Conservation (phyloP, 2,113 vertebrate genomes). For the Clarias macrocephalus region DNA sequence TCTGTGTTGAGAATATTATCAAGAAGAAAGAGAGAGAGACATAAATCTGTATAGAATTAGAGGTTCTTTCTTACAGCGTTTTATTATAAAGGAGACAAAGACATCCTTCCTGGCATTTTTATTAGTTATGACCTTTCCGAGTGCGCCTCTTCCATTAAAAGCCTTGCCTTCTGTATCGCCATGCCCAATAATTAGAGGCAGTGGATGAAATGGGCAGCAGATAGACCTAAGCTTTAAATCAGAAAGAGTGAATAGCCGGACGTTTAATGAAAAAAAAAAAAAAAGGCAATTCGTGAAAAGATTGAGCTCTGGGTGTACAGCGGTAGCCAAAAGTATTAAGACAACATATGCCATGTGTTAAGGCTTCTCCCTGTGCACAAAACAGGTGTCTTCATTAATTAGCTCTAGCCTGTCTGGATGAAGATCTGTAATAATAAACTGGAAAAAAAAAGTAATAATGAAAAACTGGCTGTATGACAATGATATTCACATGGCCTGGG, state of each 20-base stretch:
- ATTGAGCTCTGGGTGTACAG: not conserved
- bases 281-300: not conserved
- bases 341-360: too few relatives aligned
- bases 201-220: not conserved
- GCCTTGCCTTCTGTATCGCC: constrained; percentile 33
- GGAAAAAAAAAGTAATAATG: not conserved
- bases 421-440: too few relatives aligned
- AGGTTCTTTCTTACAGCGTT: constrained; percentile 4
- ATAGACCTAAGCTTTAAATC: constrained; percentile 26
- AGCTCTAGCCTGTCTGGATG: too few relatives aligned
- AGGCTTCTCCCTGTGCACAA: too few relatives aligned
- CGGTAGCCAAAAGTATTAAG: too few relatives aligned
- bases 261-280: not conserved
- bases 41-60: constrained; percentile 25
- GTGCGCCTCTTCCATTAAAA: constrained; percentile 55
- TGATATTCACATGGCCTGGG: too few relatives aligned
- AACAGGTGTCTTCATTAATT: too few relatives aligned
- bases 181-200: constrained; percentile 13
- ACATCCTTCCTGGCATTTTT: constrained; percentile 52
- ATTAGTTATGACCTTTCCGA: constrained; percentile 64
- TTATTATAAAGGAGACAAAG: constrained; percentile 4
- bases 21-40: constrained; percentile 9
- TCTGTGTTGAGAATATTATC: constrained; percentile 11
- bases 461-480: too few relatives aligned
- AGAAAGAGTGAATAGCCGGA: constrained; percentile 3